A percentile compares a stretch with the other conserved stretches of the same genome.
Conservation (phyloP, 1,140 invertebrate species). For the Neodiprion virginianus region DNA sequence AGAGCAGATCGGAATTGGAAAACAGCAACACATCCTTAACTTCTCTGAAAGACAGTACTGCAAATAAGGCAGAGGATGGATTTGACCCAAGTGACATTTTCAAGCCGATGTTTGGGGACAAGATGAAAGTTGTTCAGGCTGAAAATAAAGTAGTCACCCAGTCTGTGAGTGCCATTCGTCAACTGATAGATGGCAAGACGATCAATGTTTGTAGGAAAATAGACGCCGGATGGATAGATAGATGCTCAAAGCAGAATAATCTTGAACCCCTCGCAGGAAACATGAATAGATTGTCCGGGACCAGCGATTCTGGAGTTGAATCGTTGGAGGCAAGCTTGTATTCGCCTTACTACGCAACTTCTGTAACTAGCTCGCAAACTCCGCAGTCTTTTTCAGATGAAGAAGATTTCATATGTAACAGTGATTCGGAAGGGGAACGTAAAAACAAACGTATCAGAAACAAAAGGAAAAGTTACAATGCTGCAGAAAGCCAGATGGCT, state of each 20-base stretch:
- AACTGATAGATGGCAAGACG: constrained; percentile 35
- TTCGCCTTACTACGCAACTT: constrained; percentile 28
- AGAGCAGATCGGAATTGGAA: constrained; percentile 33
- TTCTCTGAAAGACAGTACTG: background rate
- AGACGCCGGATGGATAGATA: constrained; percentile 65
- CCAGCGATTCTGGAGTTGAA: constrained; percentile 47
- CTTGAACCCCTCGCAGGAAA: constrained; percentile 20
- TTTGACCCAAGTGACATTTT: constrained; percentile 24
- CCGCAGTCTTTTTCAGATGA: constrained; percentile 41
- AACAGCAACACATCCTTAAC: constrained; percentile 17
- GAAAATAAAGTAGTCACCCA: constrained; percentile 37
- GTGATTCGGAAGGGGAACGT: constrained; percentile 67
- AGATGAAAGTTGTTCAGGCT: constrained; percentile 42
- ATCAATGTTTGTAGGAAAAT: constrained; percentile 51
- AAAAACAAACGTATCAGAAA: constrained; percentile 52
- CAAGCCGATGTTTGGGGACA: constrained; percentile 33
- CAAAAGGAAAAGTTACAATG: constrained; percentile 34
- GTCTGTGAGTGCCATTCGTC: constrained; percentile 55
- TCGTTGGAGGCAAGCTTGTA: constrained; percentile 39
- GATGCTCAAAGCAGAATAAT: constrained; percentile 47
- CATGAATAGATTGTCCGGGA: constrained; percentile 36
- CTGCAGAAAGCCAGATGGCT: constrained; percentile 19
- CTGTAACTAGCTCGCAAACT: background rate
- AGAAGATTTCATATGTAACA: constrained; percentile 70
- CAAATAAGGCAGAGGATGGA: constrained; percentile 15